Evolutionary conservation across 2,888 invertebrate species (phyloP), one percentile per base, ranked within the genome.

Genomic region (Rambutsinella grinnellia): DNA sequence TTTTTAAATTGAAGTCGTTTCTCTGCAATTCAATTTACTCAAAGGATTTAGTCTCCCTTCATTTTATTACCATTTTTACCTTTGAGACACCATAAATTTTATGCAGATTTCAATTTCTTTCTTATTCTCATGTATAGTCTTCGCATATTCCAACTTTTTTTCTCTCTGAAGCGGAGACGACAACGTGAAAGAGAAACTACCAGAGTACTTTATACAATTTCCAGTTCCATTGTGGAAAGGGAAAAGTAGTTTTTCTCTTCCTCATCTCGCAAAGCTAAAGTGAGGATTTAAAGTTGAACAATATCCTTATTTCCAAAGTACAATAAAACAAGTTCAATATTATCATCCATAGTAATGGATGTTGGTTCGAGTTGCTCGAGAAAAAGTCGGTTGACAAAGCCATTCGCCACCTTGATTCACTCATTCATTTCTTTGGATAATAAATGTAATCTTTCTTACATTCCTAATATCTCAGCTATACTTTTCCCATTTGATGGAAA

Each of bases 1-100:
- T 81, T 83, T 84, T 84, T 83, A 84, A 84, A 84, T 84, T 84
- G 84, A 84, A 83, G 81, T 83, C 84, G 83, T 84, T 83, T 83
- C 81, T 84, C 83, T 83, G 78, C 82, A 83, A 84, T 84, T 83
- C 82, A 84, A 84, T 84, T 84, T 84, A 84, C 80, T 82, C 77
- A 75, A 72, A 79, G 82, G 84, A 84, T 84, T 84, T 84, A 84
- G 81, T 82, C 81, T 82, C 81, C 81, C 81, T 82, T 84, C 83
- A 84, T 84, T 83, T 84, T 84, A 84, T 84, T 84, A 80, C 83
- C 79, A 79, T 84, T 84, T 84, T 83, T 83, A 83, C 84, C 82
- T 84, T 83, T 80, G 83, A 83, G 83, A 83, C 79, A 76, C 84
- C 81, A 84, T 84, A 84, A 84, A 84, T 84, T 84, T 83, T 81